These are phyloP conservation scores for Agrilus planipennis DNA, from an alignment of 1,140 invertebrate genomes.

Conservation along the genomic window DNA sequence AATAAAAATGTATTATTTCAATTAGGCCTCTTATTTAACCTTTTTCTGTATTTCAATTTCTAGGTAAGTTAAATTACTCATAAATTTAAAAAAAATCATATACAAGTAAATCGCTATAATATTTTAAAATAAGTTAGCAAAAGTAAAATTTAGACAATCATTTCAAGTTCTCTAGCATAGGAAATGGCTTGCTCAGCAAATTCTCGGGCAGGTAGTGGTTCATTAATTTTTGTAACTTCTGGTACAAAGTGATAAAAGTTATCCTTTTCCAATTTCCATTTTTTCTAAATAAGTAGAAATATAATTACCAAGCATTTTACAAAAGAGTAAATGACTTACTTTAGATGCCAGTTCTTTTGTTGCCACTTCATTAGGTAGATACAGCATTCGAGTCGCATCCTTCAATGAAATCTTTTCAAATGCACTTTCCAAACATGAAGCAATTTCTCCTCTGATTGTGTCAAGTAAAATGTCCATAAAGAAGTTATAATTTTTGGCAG, in stretches of 20 bases:
- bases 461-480: constrained; percentile 96
- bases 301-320: background rate
- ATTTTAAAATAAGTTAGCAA: constrained; percentile 8
- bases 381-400: constrained; percentile 84
- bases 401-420: constrained; percentile 81
- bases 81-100: too few species aligned
- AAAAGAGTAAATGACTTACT: constrained; percentile 31
- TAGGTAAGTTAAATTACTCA: too few species aligned
- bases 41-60: too few species aligned
- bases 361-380: constrained; percentile 64
- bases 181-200: constrained; percentile 88
- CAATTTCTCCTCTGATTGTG: constrained; percentile 94
- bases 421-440: constrained; percentile 90
- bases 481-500: constrained; percentile 87
- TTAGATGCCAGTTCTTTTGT: constrained; percentile 71
- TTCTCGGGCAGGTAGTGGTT: constrained; percentile 76
- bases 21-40: too few species aligned
- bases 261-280: constrained; percentile 70
- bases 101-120: too few species aligned
- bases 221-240: constrained; percentile 57
- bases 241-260: constrained; percentile 69
- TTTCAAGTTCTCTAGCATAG: constrained; percentile 96
- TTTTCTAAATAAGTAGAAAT: constrained; percentile 25
- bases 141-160: constrained; percentile 76
- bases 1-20: too few species aligned